phyloP scores from a whole-genome alignment of 2,113 vertebrate species.

The Pelodiscus sinensis region DNA sequence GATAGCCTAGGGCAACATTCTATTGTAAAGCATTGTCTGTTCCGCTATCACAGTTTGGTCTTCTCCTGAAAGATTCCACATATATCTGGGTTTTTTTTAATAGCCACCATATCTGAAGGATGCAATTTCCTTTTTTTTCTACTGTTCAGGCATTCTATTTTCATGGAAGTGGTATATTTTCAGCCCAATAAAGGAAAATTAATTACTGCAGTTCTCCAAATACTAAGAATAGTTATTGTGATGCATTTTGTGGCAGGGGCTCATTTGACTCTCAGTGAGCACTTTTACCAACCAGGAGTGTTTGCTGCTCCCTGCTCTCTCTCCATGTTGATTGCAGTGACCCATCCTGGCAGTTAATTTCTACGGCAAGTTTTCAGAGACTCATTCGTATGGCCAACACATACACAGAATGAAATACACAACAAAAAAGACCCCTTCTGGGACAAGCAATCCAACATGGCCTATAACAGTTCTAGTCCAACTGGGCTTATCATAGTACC shows the following conservation, averaged over 20 bases:
- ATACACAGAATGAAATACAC: neutral
- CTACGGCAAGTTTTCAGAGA: neutral
- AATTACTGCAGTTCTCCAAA: neutral
- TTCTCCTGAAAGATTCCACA: neutral
- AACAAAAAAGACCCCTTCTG: neutral
- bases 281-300: neutral
- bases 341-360: too few relatives aligned
- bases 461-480: neutral
- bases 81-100: neutral
- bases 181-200: neutral
- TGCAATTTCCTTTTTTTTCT: neutral
- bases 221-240: neutral
- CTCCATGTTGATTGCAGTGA: neutral
- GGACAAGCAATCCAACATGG: neutral
- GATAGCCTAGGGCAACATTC: neutral
- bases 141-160: neutral
- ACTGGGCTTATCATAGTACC: neutral
- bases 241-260: neutral
- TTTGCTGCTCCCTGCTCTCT: neutral
- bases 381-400: neutral
- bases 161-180: neutral
- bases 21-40: neutral
- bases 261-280: neutral
- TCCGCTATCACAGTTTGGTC: neutral
- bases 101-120: neutral